phyloP scores from a whole-genome alignment of 2,113 vertebrate species.

The Stercorarius parasiticus region DNA sequence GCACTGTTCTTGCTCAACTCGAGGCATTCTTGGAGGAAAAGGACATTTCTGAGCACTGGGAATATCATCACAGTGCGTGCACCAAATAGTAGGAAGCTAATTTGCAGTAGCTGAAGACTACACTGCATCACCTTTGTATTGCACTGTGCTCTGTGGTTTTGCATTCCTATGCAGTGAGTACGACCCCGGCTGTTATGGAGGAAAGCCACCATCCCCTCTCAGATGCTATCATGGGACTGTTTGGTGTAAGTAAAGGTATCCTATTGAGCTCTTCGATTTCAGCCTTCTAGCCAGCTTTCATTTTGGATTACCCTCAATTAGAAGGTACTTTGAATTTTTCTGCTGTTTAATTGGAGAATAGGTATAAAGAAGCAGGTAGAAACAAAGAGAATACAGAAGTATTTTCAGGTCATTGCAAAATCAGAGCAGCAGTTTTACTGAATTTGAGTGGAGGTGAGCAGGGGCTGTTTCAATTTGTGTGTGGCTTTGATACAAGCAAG shows the following conservation, averaged over 20 bases:
- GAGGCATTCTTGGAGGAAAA: background rate
- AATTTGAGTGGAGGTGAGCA: background rate
- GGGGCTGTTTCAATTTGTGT: background rate
- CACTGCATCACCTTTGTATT: background rate
- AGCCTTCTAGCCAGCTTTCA: background rate
- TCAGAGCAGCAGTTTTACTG: background rate
- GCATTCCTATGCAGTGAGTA: background rate
- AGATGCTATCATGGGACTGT: background rate
- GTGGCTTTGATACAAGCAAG: slow-evolving; percentile 24
- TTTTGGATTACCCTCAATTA: slow-evolving; percentile 36
- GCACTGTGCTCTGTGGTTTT: background rate
- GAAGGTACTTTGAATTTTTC: slow-evolving; percentile 1
- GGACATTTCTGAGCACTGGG: background rate
- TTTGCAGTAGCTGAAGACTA: background rate
- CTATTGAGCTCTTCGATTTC: slow-evolving; percentile 19
- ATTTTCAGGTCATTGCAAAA: slow-evolving; percentile 11
- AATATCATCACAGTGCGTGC: accelerated
- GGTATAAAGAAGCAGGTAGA: slow-evolving; percentile 13
- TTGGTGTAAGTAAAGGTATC: background rate
- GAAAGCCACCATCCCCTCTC: background rate
- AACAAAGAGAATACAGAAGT: slow-evolving; percentile 28
- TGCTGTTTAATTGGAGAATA: background rate
- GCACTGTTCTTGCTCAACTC: accelerated
- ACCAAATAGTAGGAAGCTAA: background rate
- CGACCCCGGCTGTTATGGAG: background rate